Base-by-base conservation (phyloP, 1,140 invertebrate species). In the Heliothis virescens region DNA sequence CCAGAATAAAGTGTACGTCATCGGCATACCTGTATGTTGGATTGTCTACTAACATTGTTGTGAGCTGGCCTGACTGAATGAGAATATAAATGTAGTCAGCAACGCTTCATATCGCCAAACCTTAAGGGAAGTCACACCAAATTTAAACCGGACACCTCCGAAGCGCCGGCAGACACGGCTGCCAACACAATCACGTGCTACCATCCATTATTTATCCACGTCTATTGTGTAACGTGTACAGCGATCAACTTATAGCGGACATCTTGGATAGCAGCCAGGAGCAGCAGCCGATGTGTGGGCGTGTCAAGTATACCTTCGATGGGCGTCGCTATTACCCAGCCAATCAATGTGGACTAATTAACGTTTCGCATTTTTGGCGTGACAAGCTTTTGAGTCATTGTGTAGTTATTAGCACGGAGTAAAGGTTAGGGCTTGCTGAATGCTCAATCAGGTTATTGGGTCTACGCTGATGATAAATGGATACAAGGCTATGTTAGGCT, bases 291-390 rank as follows among this genome's bases (percentile, higher is more conserved):
- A 29, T 62, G 21, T 29, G 67, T 81, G 60, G 80, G 80, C 80
- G 80, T 81, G 63, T 65, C 75, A 67, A 29, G 50, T 52, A 74
- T 34, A 47, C 71, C 74, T 72, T 62, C 34, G 59, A 72, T 71
- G 69, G 80, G 75, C 80, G 80, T 65, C 34, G 29, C 60, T 80
- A 18, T 48, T 57, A 60, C 57, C 41, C 41, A 26, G 34, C 80
- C 80, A 81, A 81, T 79, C 75, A 81, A 78, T 79, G 75, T 29
- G 34, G 26, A 59, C 75, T 81, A 79, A 79, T 81, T 81, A 79
- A 55, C 15, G 63, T 57, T 67, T 69, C 60, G 60, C 15, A 76
- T 76, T 76, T 65, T 76, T 76, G 21, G 47, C 65, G 52, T 69
- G 13, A 18, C 65, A 63, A 41, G 15, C 15, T 26, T 16, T 69